Base-by-base conservation (phyloP, 2,888 invertebrate species). In the Cylloceria caligata region DNA sequence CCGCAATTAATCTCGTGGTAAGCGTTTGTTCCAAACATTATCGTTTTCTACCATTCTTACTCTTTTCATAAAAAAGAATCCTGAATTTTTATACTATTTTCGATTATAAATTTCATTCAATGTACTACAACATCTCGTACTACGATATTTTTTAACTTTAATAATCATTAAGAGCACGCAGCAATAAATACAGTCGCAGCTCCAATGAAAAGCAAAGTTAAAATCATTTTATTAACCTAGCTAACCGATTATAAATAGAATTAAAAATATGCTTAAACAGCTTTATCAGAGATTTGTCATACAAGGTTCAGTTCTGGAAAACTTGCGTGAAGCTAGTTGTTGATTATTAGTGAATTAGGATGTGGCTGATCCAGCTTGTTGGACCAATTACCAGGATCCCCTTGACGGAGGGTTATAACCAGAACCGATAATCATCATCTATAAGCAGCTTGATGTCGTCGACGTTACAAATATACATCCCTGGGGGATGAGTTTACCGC, bases 371-470 rank as follows among this genome's bases (percentile, higher is more conserved):
- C 6, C 72, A 30, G 13, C 73, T 52, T 9, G 36, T 30, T 73
- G 13, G 55, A n/a, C 55, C 19, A 55, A 55, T 65, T 21, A 21
- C 16, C 65, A 27, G 39, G 42, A 55, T 45, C 16, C 30, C 7
- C 19, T 11, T 5, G n/a, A 5, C 21, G 24, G 34, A 36, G 16
- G 49, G 24, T 27, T 64, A 34, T 16, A n/a, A n/a, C 39, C 55
- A 5, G 9, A 65, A 80, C 24, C 34, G 36, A 55, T 52, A 42
- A 62, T 62, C 42, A n/a, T 60, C 71, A 83, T 80, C 82, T 88
- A n/a, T n/a, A 86, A 89, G 88, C 86, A 84, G 86, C 87, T 89
- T 88, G 88, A 87, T 84, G 86, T 85, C 62, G 75, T 68, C 72
- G 65, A 65, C 9, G n/a, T 3, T 11, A 16, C 60, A 42, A 47